Conservation (phyloP, 2,888 invertebrate genomes). For the Chloromyia formosa region DNA sequence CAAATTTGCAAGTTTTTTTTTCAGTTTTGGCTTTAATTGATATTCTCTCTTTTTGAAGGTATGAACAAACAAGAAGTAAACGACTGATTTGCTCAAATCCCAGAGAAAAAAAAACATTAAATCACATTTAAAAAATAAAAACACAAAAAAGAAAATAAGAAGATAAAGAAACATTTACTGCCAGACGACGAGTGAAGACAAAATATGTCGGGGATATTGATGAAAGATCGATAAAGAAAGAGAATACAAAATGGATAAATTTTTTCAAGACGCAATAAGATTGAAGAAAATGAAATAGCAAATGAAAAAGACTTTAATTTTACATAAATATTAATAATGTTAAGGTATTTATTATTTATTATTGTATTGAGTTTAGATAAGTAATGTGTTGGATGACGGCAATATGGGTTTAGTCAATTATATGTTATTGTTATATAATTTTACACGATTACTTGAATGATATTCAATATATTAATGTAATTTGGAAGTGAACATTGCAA, state of each 20-base stretch:
- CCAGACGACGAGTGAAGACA: slow-evolving; percentile 25
- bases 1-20: slow-evolving; percentile 12
- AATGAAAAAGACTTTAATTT: slow-evolving; percentile 45
- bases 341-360: slow-evolving; percentile 46
- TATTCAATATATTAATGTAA: slow-evolving; percentile 19
- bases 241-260: not conserved
- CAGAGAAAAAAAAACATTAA: slow-evolving; percentile 10
- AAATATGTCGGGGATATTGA: slow-evolving; percentile 18
- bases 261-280: slow-evolving; percentile 15
- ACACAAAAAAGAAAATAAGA: slow-evolving; percentile 8
- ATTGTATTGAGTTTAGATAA: slow-evolving; percentile 17
- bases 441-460: slow-evolving; percentile 26
- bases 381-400: slow-evolving; percentile 24
- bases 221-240: not conserved
- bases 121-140: slow-evolving; percentile 2
- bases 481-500: slow-evolving; percentile 12
- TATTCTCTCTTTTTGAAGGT: slow-evolving; percentile 33
- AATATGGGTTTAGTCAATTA: slow-evolving; percentile 45
- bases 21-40: slow-evolving; percentile 18
- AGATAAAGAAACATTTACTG: slow-evolving; percentile 7
- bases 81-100: slow-evolving; percentile 44
- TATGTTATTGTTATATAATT: slow-evolving; percentile 38
- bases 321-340: slow-evolving; percentile 28
- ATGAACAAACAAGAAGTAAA: slow-evolving; percentile 34
- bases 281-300: slow-evolving; percentile 23